Evolutionary conservation across 2,113 vertebrate species (phyloP).

Genomic region (Lepus timidus): DNA sequence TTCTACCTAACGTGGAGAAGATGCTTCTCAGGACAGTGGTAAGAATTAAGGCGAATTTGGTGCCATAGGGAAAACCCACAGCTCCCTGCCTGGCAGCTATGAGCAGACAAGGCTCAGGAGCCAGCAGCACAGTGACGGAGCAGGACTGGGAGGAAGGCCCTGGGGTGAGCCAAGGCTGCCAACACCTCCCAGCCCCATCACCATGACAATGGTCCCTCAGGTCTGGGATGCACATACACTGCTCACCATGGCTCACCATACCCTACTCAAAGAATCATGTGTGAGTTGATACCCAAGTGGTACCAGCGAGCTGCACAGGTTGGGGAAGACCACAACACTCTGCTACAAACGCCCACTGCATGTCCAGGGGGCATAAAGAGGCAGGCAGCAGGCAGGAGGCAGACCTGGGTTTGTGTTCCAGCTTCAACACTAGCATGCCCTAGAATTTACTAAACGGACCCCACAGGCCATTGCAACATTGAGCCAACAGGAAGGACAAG

Average conservation of each 20-base stretch:
- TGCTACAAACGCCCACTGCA: neutral
- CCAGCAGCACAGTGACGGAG: fast-evolving
- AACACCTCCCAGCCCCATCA: neutral
- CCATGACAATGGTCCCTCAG: fast-evolving
- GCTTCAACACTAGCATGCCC: neutral
- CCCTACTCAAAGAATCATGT: neutral
- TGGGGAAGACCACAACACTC: neutral
- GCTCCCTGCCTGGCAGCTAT: neutral
- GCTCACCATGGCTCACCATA: neutral
- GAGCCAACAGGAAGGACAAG: neutral
- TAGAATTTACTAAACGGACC: neutral
- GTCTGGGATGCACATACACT: neutral
- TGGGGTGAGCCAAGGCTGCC: neutral
- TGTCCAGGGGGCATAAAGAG: neutral
- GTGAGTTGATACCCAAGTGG: neutral
- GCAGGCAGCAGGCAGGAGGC: neutral
- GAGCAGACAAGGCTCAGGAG: no score
- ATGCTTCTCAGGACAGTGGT: neutral
- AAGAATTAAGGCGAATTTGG: neutral
- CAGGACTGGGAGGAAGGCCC: neutral
- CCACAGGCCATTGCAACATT: neutral
- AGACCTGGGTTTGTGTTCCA: neutral
- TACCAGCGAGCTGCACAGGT: neutral
- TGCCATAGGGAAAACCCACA: neutral
- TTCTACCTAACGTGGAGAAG: neutral